Conservation (phyloP, 2,797 vertebrate genomes). For the Sebastes paucispinis region DNA sequence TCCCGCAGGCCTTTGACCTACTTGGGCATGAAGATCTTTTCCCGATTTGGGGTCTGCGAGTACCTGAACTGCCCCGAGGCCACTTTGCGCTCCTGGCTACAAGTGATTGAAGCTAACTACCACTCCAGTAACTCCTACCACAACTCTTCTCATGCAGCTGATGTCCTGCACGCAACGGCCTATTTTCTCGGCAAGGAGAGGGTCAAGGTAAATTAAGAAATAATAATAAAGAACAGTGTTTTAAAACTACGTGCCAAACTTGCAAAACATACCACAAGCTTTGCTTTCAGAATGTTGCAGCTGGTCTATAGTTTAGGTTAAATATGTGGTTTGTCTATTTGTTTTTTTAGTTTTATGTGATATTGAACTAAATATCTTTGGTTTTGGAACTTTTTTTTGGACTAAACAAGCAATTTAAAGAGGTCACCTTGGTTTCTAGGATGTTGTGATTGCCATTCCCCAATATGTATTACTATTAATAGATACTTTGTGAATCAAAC, state of each 20-base stretch:
- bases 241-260: background rate
- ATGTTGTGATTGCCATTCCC: background rate
- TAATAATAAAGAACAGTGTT: background rate
- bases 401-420: background rate
- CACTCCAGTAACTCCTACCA: constrained; percentile 96
- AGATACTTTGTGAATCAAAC: too few relatives aligned
- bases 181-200: constrained; percentile 95
- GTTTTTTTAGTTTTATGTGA: background rate
- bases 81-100: constrained; percentile 92
- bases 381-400: background rate
- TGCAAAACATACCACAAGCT: background rate
- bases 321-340: too few relatives aligned
- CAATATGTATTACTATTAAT: too few relatives aligned
- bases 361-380: background rate
- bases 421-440: background rate
- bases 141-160: constrained; percentile 95
- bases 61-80: constrained; percentile 93
- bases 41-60: constrained; percentile 94
- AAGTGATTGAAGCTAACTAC: constrained; percentile 94
- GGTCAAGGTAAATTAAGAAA: constrained; percentile 87
- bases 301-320: background rate
- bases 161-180: constrained; percentile 95
- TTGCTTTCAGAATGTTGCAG: background rate
- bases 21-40: constrained; percentile 94
- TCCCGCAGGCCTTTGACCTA: constrained; percentile 90